Conservation (phyloP, 2,888 invertebrate genomes). For the Physocephala rufipes region DNA sequence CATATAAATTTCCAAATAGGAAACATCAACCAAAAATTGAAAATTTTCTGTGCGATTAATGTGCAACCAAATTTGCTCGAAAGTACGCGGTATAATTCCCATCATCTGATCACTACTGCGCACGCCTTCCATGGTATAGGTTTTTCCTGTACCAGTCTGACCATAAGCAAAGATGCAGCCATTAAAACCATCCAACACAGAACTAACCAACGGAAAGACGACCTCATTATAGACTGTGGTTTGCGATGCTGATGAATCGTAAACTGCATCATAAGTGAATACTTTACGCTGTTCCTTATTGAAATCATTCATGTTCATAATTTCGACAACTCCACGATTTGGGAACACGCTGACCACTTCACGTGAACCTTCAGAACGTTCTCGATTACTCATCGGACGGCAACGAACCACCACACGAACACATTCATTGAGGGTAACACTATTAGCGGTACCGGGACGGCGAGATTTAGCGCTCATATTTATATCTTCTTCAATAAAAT, state of each 20-base stretch:
- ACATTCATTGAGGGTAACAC: slow-evolving; percentile 74
- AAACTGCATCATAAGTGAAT: slow-evolving; percentile 98
- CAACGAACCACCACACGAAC: slow-evolving; percentile 98
- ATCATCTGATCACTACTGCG: slow-evolving; percentile 71
- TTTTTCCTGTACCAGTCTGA: slow-evolving; percentile 95
- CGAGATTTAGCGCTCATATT: slow-evolving; percentile 59
- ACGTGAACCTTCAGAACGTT: slow-evolving; percentile 69
- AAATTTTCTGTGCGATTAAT: slow-evolving; percentile 90
- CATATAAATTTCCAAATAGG: slow-evolving; percentile 97
- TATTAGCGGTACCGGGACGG: slow-evolving; percentile 57
- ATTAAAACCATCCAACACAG: slow-evolving; percentile 97
- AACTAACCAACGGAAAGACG: slow-evolving; percentile 92
- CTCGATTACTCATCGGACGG: slow-evolving; percentile 91
- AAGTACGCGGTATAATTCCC: slow-evolving; percentile 95
- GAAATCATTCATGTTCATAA: slow-evolving; percentile 78
- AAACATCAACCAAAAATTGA: slow-evolving; percentile 94
- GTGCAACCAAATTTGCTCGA: slow-evolving; percentile 96
- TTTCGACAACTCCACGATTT: slow-evolving; percentile 88
- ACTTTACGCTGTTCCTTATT: slow-evolving; percentile 83
- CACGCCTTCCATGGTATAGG: slow-evolving; percentile 76
- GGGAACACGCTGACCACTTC: slow-evolving; percentile 84
- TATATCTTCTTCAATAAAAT: background rate
- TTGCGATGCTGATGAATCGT: slow-evolving; percentile 87
- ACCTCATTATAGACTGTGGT: slow-evolving; percentile 95
- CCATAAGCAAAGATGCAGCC: slow-evolving; percentile 99